Evolutionary conservation across 2,797 vertebrate species (phyloP).

Genomic region (Hylomyscus alleni): DNA sequence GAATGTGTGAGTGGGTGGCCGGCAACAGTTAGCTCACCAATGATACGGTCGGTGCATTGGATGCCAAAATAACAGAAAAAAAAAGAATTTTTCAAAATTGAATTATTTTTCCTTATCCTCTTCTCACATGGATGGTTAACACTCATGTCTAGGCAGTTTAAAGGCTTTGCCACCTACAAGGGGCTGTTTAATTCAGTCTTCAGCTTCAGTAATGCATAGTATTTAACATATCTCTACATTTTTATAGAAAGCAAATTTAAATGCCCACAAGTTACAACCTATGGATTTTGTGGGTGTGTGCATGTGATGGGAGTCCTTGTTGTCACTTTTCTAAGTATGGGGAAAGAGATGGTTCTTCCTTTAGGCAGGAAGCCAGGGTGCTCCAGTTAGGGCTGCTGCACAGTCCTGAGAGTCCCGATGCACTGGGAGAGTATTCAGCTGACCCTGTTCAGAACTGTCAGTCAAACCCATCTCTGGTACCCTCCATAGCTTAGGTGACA

Average conservation of each 20-base stretch:
- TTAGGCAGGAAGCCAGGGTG: not conserved
- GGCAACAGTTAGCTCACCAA: not conserved
- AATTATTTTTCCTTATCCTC: not conserved
- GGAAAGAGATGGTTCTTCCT: not conserved
- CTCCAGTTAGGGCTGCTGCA: not conserved
- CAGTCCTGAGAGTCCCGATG: not conserved
- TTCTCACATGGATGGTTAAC: not conserved
- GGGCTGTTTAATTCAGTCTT: constrained; percentile 13
- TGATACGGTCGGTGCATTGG: not conserved
- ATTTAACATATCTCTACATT: not conserved
- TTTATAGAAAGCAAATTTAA: not conserved
- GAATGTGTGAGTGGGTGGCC: not conserved
- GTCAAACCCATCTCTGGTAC: not conserved
- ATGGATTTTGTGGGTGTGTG: not conserved
- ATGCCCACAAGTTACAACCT: not conserved
- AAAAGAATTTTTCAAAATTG: not conserved
- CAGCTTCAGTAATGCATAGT: not conserved
- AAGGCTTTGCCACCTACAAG: not conserved
- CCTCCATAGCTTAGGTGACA: not conserved
- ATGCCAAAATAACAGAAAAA: not conserved
- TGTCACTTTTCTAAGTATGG: not conserved
- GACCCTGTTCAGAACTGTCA: not conserved
- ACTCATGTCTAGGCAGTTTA: not conserved
- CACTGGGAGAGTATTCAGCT: not conserved
- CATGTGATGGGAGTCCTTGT: no score